phyloP scores from a whole-genome alignment of 1,140 invertebrate genomes.

The Leptonema lineaticorne region DNA sequence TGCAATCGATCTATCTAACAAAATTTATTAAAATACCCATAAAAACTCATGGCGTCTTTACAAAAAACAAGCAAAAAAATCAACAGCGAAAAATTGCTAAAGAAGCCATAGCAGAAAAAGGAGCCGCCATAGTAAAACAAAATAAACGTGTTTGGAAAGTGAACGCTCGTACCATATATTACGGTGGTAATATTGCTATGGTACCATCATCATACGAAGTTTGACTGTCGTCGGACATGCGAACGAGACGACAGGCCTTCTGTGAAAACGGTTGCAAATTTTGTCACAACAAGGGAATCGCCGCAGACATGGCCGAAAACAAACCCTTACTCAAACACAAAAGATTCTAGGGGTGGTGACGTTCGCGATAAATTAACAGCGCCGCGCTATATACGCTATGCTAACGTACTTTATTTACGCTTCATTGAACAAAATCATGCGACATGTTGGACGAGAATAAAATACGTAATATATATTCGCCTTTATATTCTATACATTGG shows the following conservation, averaged over 20 bases:
- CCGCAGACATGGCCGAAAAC: background rate
- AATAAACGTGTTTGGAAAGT: background rate
- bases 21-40: too few species aligned
- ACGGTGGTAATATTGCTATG: slow-evolving; percentile 8
- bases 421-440: too few species aligned
- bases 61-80: background rate
- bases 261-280: too few species aligned
- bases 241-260: background rate
- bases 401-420: background rate
- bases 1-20: too few species aligned
- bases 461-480: too few species aligned
- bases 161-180: background rate
- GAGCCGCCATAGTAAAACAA: background rate
- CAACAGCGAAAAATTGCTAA: background rate
- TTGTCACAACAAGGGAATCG: slow-evolving; percentile 3
- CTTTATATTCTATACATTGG: too few species aligned
- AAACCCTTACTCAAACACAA: background rate
- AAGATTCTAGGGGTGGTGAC: slow-evolving; percentile 7
- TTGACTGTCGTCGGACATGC: slow-evolving; percentile 19
- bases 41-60: too few species aligned
- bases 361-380: background rate
- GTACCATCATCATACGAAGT: slow-evolving; percentile 1
- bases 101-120: background rate
- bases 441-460: too few species aligned
- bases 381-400: background rate